Evolutionary conservation across 2,113 vertebrate species (phyloP), one percentile per base, ranked within the genome.

Genomic region (Strix aluco): DNA sequence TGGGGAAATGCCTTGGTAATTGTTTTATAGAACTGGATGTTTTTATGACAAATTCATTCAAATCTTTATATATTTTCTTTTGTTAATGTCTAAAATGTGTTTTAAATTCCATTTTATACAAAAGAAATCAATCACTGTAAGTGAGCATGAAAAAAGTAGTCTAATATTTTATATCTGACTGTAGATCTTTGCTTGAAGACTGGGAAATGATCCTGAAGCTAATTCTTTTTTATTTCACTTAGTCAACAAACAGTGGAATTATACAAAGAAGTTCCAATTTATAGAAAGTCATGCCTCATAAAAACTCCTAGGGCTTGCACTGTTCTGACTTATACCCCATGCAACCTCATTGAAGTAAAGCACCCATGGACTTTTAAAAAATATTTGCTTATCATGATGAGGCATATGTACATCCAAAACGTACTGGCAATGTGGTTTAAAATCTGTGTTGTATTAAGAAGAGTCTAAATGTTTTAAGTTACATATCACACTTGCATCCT

Each of bases 391-490:
- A 87, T 82, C 58, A 34, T 52, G 42, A 91, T 90, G 40, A 96
- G 82, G 66, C 23, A 52, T 51, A 42, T 62, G 15, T 62, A 27
- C n/a, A n/a, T 77, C 65, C 75, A 83, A 91, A 95, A 85, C 21
- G 30, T 59, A 86, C 9, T n/a, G 32, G 30, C 13, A 15, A 54
- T 92, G 63, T 3, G 0, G 2, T 69, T 95, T 90, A 80, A 81
- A 96, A 81, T 96, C 93, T 98, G 91, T 73, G 49, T 66, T 89
- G 23, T 70, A 66, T 97, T 98, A 96, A 40, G 58, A 71, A 88
- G 83, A 90, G 75, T 61, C 34, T 54, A 90, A 96, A 55, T 80
- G 72, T 90, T 97, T 96, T 97, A 80, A 73, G 83, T 97, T 96
- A 92, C 61, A 15, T 92, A 81, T 95, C 52, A 93, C 30, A 84